Evolutionary conservation across 2,888 invertebrate genomes (phyloP).

Genomic region (Cepaea hortensis): DNA sequence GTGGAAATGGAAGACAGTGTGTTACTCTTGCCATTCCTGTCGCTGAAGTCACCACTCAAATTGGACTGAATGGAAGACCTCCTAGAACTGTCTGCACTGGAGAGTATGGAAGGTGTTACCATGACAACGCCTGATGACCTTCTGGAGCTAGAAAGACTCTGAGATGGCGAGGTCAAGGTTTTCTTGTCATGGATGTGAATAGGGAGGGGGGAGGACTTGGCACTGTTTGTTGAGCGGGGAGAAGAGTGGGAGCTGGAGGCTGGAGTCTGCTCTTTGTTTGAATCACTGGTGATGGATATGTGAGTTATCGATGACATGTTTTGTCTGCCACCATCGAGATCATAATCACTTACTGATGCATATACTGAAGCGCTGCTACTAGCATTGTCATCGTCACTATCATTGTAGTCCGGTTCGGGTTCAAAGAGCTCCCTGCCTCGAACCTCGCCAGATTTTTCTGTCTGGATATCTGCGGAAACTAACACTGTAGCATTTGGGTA

Average conservation of each 20-base stretch:
- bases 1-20: constrained; percentile 16
- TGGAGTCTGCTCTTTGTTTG: constrained; percentile 47
- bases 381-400: constrained; percentile 57
- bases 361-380: constrained; percentile 6
- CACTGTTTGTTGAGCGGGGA: constrained; percentile 16
- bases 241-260: constrained; percentile 20
- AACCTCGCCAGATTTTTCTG: constrained; percentile 45
- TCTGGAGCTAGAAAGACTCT: constrained; percentile 33
- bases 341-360: not conserved
- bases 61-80: constrained; percentile 53
- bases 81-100: constrained; percentile 53
- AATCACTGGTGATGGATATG: constrained; percentile 61
- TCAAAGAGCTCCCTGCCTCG: constrained; percentile 56
- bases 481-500: constrained; percentile 70
- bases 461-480: constrained; percentile 66
- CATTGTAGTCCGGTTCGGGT: constrained; percentile 69
- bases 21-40: constrained; percentile 15
- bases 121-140: constrained; percentile 32
- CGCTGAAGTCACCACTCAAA: constrained; percentile 42
- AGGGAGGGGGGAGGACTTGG: constrained; percentile 17
- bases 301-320: constrained; percentile 60
- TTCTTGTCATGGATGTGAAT: constrained; percentile 40
- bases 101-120: constrained; percentile 44
- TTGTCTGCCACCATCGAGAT: not conserved
- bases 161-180: constrained; percentile 40